Evolutionary conservation across 35 echinoderm and acorn worm species (phyloP), one percentile per base, ranked within the genome.

Genomic region (Anneissia japonica): DNA sequence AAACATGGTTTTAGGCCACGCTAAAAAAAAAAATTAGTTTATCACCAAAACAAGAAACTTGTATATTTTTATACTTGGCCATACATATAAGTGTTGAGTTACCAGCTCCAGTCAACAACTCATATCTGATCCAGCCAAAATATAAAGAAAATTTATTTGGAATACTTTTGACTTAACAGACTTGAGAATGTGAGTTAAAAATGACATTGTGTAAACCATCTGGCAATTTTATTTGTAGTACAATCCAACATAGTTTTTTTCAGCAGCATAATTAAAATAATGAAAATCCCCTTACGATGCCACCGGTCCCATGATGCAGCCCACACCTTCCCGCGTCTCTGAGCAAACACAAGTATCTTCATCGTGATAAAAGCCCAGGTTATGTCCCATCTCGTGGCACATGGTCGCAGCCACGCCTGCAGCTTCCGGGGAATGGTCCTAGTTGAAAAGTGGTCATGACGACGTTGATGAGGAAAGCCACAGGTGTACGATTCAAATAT

Each of bases 241-340:
- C 51, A 26, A 64, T 64, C 51, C 51, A 64, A 2, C 21, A 64
- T 26, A 64, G 21, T 64, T 64, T 64, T 64, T 2, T 64, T 6
- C 40, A 43, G 1, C 51, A 64, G 51, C 26, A n/a, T 43, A 43
- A 43, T n/a, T n/a, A n/a, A 43, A 43, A 43, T 6, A 64, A 16
- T 64, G 10, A 64, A 64, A 64, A 64, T 9, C 4, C 40, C 51
- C 51, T 64, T 64, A 64, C 51, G 51, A 64, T 64, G 51, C 51
- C 6, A 64, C 51, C 2, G 92, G 75, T 34, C 89, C 84, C 95
- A 97, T 97, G 37, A 97, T 88, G 86, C 95, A 97, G 30, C 87
- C 91, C 11, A 64, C 26, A 64, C 26, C 26, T 72, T 45, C 38
- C 13, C 31, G 76, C 17, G 87, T 39, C 45, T 89, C 72, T 38